Percentiles rank a stretch among this genome's conserved stretches.
Evolutionary conservation across 2,797 vertebrate species (phyloP).

Genomic region (Halcyon badia): DNA sequence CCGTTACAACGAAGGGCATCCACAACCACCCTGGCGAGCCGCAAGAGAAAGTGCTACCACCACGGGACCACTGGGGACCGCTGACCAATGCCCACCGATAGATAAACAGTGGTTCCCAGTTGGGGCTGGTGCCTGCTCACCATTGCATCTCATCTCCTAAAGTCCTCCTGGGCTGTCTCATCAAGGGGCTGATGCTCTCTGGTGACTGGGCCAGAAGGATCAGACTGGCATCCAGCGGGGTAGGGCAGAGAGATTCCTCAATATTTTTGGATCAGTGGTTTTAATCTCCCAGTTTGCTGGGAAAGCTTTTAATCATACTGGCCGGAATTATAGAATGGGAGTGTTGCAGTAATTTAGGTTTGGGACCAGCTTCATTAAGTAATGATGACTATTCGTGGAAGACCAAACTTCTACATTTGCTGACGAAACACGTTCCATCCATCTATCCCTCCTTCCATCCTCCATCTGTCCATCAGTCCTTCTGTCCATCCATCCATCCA

Average conservation of each 20-base stretch:
- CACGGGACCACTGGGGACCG: neutral
- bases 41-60: fast-evolving
- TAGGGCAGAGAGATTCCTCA: conserved; percentile 4
- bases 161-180: neutral
- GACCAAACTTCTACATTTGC: neutral
- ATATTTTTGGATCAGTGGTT: conserved; percentile 19
- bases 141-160: neutral
- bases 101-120: fast-evolving
- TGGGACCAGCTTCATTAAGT: conserved; percentile 15
- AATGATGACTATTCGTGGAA: conserved; percentile 45
- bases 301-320: conserved; percentile 56
- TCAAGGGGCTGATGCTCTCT: neutral
- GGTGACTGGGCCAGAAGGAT: neutral
- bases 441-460: neutral
- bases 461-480: neutral
- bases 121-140: neutral
- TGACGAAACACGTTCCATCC: neutral
- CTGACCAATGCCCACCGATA: fast-evolving
- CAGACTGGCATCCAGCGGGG: neutral
- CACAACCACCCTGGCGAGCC: neutral
- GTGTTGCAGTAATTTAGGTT: conserved; percentile 15
- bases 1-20: neutral
- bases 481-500: neutral
- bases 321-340: conserved; percentile 34
- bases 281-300: conserved; percentile 41